Evolutionary conservation across 2,888 invertebrate species (phyloP), one percentile per base, ranked within the genome.

Genomic region (Hedya salicella): DNA sequence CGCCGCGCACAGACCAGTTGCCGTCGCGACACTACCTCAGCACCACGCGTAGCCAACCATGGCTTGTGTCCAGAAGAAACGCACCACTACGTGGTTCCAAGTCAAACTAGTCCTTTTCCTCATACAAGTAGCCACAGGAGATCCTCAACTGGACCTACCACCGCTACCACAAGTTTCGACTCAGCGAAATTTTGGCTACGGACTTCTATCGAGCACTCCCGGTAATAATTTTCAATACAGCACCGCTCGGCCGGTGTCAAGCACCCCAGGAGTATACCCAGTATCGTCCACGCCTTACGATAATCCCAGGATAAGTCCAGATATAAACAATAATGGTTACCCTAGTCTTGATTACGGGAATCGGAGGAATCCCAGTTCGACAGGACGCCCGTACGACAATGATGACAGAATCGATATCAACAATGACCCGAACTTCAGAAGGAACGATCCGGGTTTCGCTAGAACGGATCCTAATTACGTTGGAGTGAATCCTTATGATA

Each of bases 91-190:
- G 71, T 83, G 82, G 80, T 75, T 82, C 60, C 78, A 79, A 75
- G 67, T 87, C 64, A 72, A 78, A 68, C 68, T 88, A 68, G 75
- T 86, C 67, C 65, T 81, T 19, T 49, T 79, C 36, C 32, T 79
- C 8, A 42, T 77, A 3, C 62, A 74, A 8, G 66, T 78, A 62
- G 78, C 78, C 62, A 69, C 71, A 56, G 79, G 81, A 1, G 77
- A 81, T 36, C 87, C 92, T 0, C 94, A 95, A 73, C 78, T 94
- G 52, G 94, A 94, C 74, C 75, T 94, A 50, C 94, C 94, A 1
- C 94, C 93, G 0, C 76, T 93, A 44, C 79, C 90, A 70, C 52
- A 86, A 80, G 57, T 75, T 19, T 83, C 87, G 19, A 79, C 87
- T 54, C 87, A 83, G 70, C 76, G 88, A 17, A 88, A 86, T 46